Evolutionary conservation across 2,797 vertebrate genomes (phyloP).

Genomic region (Gorsachius magnificus): DNA sequence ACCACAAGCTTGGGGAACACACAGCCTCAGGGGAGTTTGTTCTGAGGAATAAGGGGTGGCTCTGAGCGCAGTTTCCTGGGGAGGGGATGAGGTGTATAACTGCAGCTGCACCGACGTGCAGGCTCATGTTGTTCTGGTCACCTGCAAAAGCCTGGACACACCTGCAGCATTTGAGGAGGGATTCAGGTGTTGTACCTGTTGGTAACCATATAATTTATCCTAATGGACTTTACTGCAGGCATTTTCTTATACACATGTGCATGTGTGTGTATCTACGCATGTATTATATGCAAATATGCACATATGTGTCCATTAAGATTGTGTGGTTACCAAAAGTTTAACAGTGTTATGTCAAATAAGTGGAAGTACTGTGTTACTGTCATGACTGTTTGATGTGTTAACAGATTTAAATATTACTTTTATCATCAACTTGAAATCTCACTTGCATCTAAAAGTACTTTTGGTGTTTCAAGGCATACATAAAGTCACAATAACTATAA

Average conservation of each 20-base stretch:
- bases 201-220: not conserved
- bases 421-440: not conserved
- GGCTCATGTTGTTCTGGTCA: not conserved
- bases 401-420: not conserved
- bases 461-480: not conserved
- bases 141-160: not conserved
- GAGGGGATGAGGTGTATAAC: not conserved
- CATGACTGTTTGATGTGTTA: not conserved
- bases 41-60: not conserved
- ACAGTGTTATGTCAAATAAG: not conserved
- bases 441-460: not conserved
- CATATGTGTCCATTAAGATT: rapidly evolving
- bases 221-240: not conserved
- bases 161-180: not conserved
- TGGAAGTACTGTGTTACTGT: not conserved
- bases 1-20: not conserved
- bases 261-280: rapidly evolving
- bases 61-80: not conserved
- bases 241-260: not conserved
- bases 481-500: not conserved
- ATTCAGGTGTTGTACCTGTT: not conserved
- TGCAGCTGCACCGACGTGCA: not conserved
- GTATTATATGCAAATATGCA: not conserved
- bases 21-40: not conserved
- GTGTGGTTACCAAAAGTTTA: not conserved